These are phyloP conservation scores for Apis florea DNA, from an alignment of 1,140 invertebrate species.

Conservation along the genomic window DNA sequence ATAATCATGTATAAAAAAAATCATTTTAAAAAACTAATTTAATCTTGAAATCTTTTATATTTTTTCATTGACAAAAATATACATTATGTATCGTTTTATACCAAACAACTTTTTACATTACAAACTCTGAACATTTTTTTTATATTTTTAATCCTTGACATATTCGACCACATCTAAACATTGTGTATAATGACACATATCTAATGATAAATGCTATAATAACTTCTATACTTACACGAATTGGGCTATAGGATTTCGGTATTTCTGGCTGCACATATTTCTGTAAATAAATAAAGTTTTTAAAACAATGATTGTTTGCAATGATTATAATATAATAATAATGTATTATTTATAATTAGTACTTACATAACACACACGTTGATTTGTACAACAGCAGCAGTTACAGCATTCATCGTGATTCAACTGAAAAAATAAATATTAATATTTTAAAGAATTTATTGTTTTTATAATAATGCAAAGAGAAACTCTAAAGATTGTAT, in stretches of 20 bases:
- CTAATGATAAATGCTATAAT: no score
- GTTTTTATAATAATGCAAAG: neutral
- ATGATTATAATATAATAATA: neutral
- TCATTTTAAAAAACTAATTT: no score
- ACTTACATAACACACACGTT: constrained; percentile 66
- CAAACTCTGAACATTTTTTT: no score
- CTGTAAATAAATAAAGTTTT: constrained; percentile 55
- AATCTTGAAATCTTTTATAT: no score
- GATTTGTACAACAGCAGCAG: constrained; percentile 70
- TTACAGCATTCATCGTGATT: constrained; percentile 71
- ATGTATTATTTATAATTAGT: neutral
- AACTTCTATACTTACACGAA: constrained; percentile 64
- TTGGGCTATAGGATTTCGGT: constrained; percentile 80
- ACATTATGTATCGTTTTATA: no score
- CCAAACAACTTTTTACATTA: no score
- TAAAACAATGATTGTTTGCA: neutral
- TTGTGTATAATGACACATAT: no score
- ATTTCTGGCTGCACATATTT: constrained; percentile 83
- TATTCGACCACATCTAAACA: no score
- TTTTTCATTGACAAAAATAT: no score
- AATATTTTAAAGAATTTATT: neutral
- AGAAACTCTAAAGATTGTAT: neutral
- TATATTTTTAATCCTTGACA: no score
- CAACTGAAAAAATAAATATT: constrained; percentile 59
- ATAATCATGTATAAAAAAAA: no score